Percentiles rank a stretch among this genome's conserved stretches.
These are phyloP conservation scores for Euclidia mi DNA, from an alignment of 2,888 invertebrate species.

Conservation along the genomic window DNA sequence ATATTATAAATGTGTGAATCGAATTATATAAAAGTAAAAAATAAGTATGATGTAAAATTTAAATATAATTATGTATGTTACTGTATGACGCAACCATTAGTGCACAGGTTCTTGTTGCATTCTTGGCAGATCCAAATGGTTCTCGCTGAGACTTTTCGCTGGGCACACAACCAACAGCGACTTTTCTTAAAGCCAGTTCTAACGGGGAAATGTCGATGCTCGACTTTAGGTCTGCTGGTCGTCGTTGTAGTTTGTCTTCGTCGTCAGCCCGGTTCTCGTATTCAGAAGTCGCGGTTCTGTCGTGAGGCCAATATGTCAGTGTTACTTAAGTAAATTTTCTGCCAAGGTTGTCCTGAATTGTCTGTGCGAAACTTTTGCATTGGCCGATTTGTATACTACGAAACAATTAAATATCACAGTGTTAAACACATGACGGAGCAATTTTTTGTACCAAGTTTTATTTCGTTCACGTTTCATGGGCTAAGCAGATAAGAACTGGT, in stretches of 20 bases:
- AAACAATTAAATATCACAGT: conserved; percentile 35
- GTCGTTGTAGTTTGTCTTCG: conserved; percentile 14
- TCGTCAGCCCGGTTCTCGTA: conserved; percentile 5
- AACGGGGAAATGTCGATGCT: conserved; percentile 40
- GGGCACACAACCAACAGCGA: conserved; percentile 37
- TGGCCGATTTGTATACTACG: conserved; percentile 23
- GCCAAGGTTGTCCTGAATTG: conserved; percentile 31
- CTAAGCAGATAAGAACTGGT: conserved; percentile 50
- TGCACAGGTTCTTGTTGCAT: too few species aligned
- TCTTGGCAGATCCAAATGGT: too few species aligned
- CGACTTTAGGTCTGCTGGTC: background rate
- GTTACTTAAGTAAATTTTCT: conserved; percentile 29
- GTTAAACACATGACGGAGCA: conserved; percentile 34
- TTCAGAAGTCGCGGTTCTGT: conserved; percentile 24
- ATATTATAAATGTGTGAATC: too few species aligned
- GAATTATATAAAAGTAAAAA: too few species aligned
- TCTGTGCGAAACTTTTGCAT: conserved; percentile 28
- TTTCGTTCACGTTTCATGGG: conserved; percentile 40
- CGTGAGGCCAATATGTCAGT: conserved; percentile 35
- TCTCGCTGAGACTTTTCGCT: conserved; percentile 23
- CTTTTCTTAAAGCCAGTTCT: conserved; percentile 27
- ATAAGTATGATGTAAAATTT: too few species aligned
- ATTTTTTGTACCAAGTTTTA: conserved; percentile 41
- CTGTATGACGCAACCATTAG: too few species aligned
- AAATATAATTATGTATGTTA: too few species aligned